phyloP scores from a whole-genome alignment of 2,113 vertebrate genomes.

The Mionectes macconnelli region DNA sequence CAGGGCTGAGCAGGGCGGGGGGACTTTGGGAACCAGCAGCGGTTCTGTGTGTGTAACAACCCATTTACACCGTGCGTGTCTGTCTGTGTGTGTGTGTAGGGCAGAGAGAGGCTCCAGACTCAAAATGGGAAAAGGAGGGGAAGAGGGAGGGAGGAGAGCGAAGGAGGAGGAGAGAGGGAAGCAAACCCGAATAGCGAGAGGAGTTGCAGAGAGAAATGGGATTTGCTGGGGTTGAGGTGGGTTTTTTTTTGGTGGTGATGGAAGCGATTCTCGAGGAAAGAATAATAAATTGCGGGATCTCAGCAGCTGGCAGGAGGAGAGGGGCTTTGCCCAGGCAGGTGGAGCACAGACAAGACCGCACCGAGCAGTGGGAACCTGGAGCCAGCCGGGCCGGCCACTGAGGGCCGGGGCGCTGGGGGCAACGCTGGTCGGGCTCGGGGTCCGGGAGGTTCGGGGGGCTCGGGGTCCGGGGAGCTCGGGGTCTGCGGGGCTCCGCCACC shows the following conservation, averaged over 20 bases:
- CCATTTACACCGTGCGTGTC: not conserved
- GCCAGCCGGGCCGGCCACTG: not conserved
- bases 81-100: not conserved
- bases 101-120: not conserved
- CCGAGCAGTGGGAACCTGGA: not conserved
- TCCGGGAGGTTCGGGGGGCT: too few species aligned
- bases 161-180: not conserved
- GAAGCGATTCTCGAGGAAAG: not conserved
- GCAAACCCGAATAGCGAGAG: not conserved
- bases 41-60: not conserved
- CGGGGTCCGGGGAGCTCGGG: too few species aligned
- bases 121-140: not conserved
- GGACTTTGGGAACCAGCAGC: constrained; percentile 26
- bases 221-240: not conserved
- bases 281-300: not conserved
- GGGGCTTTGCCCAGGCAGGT: not conserved
- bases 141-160: not conserved
- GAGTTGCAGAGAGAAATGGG: not conserved
- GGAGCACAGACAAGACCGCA: not conserved
- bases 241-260: not conserved
- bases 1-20: not conserved
- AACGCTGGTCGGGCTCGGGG: not conserved
- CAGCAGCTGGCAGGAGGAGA: not conserved
- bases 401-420: not conserved
- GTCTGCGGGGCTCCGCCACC: not conserved